Conservation (phyloP, 1,140 invertebrate genomes). For the Drosophila pectinifera region DNA sequence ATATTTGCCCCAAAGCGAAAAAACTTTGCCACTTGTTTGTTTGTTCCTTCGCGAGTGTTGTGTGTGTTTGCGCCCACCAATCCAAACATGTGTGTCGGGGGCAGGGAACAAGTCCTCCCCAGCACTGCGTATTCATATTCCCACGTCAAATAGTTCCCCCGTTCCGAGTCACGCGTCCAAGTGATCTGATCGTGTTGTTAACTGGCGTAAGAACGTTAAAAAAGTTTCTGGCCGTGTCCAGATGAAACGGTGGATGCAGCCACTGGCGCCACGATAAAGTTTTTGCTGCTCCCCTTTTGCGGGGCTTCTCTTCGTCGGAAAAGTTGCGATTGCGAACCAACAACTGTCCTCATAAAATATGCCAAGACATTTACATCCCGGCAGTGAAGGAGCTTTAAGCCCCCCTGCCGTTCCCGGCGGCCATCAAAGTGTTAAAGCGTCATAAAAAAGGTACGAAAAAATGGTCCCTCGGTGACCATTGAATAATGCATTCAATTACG, state of each 20-base stretch:
- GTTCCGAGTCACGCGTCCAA: background rate
- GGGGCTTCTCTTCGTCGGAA: slow-evolving; percentile 6
- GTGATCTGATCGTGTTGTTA: slow-evolving; percentile 36
- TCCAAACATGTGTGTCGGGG: slow-evolving; percentile 31
- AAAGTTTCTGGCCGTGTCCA: slow-evolving; percentile 43
- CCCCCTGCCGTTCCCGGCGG: slow-evolving; percentile 24
- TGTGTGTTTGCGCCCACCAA: slow-evolving; percentile 19
- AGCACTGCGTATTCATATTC: background rate
- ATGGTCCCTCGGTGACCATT: slow-evolving; percentile 30
- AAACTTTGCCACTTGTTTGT: slow-evolving; percentile 44
- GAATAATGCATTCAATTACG: slow-evolving; percentile 79
- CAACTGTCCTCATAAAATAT: slow-evolving; percentile 73
- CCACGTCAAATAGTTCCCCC: slow-evolving; percentile 5
- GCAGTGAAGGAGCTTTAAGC: slow-evolving; percentile 22
- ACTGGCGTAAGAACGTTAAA: no score
- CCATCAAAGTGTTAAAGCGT: slow-evolving; percentile 69
- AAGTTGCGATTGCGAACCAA: slow-evolving; percentile 31
- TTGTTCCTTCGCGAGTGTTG: background rate
- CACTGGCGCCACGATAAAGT: slow-evolving; percentile 46
- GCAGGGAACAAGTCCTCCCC: slow-evolving; percentile 21
- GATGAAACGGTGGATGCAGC: slow-evolving; percentile 29
- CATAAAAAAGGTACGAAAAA: slow-evolving; percentile 66
- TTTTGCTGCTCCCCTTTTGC: background rate
- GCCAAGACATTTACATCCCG: slow-evolving; percentile 70
- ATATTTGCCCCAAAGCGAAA: slow-evolving; percentile 11